Evolutionary conservation across 2,888 invertebrate species (phyloP), one percentile per base, ranked within the genome.

Genomic region (Chaitophorus viminalis): DNA sequence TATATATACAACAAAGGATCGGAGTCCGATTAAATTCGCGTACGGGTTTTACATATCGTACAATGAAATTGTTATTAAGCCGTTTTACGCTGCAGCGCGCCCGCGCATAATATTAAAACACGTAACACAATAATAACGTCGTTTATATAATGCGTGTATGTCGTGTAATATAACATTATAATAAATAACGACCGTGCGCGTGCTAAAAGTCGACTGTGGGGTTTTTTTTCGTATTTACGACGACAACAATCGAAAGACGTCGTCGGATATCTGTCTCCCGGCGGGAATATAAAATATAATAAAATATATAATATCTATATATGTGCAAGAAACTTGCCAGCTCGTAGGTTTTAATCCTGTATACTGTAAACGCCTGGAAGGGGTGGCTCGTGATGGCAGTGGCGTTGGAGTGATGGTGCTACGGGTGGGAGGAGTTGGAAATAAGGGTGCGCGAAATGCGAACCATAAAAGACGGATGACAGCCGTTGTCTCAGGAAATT

Each of bases 401-500:
- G 21, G 54, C 21, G 21, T 8, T 18, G 1, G 25, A 65, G 60
- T 0, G 60, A 25, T 21, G 25, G 60, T 25, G 18, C 60, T 2
- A 39, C n/a, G n/a, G n/a, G n/a, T n/a, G 17, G 52, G 52, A 31
- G 21, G 46, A 52, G 11, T 11, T 46, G 46, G 46, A 14, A 46
- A 46, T 46, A 46, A 14, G 52, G 70, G 82, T 52, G 82, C 33
- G 70, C 33, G 70, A 25, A 54, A 74, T 25, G 11, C 25, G 33
- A 17, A 60, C 74, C 18, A 36, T 74, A 74, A 82, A 74, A 74
- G 72, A 82, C 74, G 74, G 54, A 72, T 36, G 82, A 74, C 74
- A 39, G 82, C 74, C 74, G 82, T 74, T 60, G 82, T 83, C 74
- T 83, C 82, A 29, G 54, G 82, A 75, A 83, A 83, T 83, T 74